Base-by-base conservation (phyloP, 2,888 invertebrate genomes). In the Drosophila fungiperda region DNA sequence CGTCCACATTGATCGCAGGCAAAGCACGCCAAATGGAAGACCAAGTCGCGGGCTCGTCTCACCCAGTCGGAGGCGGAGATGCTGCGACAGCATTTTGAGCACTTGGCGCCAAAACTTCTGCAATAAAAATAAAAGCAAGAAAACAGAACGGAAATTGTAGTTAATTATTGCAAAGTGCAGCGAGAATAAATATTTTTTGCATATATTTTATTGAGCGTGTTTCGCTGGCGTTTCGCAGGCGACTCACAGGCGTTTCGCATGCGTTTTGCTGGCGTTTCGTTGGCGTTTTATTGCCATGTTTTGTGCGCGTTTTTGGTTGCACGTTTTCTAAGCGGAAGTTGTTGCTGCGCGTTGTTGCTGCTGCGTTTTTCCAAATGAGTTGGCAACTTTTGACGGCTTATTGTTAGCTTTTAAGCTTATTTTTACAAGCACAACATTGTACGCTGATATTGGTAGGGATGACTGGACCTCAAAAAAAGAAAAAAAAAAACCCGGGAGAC, bases 1-100 rank as follows among this genome's bases (percentile, higher is more conserved):
- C 98, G 95, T 87, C 98, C 97, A 93, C 98, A 98, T 70, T 98
- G 97, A 93, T 99, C 98, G 94, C 99, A 99, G 26, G 99, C 98
- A 94, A 99, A 99, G 94, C 99, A 99, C 55, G 99, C 99, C 93
- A 99, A 94, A 94, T 99, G 99, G 94, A 99, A 99, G 38, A 99
- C 98, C 93, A 97, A 96, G 91, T 97, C 97, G 61, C 97, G 95
- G 40, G 99, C 99, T 92, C 98, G 96, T 76, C 99, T 95, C 90
- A 99, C 99, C 99, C 99, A 99, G 94, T 99, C 99, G 52, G 98
- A 97, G 23, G 99, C 96, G 23, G 98, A 97, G 91, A 99, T 98
- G 85, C 96, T 96, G 62, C 99, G 96, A 86, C 96, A 96, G 94
- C 99, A 99, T 93, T 98, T 98, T 59, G 98, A 97, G 94, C 99